Base-by-base conservation (phyloP, 2,797 vertebrate genomes). In the Serranus cabrilla region DNA sequence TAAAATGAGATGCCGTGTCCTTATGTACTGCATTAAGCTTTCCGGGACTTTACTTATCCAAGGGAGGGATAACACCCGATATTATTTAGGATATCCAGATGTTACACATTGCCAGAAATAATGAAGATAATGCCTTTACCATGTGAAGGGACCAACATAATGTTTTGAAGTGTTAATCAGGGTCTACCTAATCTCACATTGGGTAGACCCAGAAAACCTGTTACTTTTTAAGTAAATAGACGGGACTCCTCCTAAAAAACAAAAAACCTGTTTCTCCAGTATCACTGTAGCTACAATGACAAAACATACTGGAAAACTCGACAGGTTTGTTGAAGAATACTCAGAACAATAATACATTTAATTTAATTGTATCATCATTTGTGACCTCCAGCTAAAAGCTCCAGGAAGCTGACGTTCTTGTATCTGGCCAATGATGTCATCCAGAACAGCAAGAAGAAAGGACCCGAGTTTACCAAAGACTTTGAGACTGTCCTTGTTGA, bases 381-480 rank as follows among this genome's bases (percentile, higher is more conserved):
- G 3, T 85, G 25, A 74, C 17, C 77, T 80, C 39, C 86, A 99
- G 98, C 98, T 55, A 99, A 99, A 92, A 95, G 93, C n/a, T 96
- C 83, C 91, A 95, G 98, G 89, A 99, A 99, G 55, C 94, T 99
- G 88, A 99, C 98, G 2, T 99, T 99, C 92, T 94, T 99, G 0
- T 99, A 99, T 86, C 93, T 99, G 83, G 98, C 98, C 31, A 99
- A 99, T 0, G 98, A 99, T 83, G 98, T 99, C 70, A 99, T 99
- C 86, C 98, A 99, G 93, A 99, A 99, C 95, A 99, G 98, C 90
- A 99, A 99, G 91, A 97, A 98, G 86, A 99, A 99, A 94, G 98
- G 98, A 52, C 98, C 98, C 0, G 98, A 99, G 84, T 99, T 99
- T 83, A 95, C 98, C 4, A 96, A 97, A 91, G 98, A 99, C 75